phyloP scores from a whole-genome alignment of 2,888 invertebrate genomes.

The Drosophila anceps region DNA sequence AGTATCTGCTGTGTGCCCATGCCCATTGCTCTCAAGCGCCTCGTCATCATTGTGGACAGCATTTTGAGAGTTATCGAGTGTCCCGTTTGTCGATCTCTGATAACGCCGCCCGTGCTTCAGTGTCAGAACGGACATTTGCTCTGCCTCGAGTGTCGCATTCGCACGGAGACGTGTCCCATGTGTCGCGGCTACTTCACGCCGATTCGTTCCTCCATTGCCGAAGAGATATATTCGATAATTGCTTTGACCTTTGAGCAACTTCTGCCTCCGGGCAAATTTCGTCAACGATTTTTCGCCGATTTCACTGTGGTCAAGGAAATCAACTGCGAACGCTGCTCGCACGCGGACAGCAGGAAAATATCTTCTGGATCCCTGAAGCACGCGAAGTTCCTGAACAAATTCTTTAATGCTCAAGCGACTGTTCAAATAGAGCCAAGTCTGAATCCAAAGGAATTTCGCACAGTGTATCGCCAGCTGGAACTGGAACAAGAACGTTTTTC shows the following conservation, averaged over 20 bases:
- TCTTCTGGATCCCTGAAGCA: conserved; percentile 33
- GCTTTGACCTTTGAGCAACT: conserved; percentile 86
- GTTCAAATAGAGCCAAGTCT: background rate
- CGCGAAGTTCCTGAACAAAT: conserved; percentile 36
- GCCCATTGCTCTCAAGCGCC: conserved; percentile 86
- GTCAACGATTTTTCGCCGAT: conserved; percentile 86
- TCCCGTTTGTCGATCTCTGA: conserved; percentile 88
- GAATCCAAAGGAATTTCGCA: background rate
- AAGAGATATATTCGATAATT: conserved; percentile 87
- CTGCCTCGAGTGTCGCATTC: conserved; percentile 87
- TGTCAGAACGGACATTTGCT: conserved; percentile 89
- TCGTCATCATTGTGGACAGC: conserved; percentile 86
- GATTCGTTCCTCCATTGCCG: conserved; percentile 86
- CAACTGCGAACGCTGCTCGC: conserved; percentile 17
- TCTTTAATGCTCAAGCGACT: conserved; percentile 84
- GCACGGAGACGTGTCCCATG: conserved; percentile 88
- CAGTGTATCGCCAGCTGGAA: background rate
- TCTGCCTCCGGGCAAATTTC: conserved; percentile 85
- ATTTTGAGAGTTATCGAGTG: conserved; percentile 87
- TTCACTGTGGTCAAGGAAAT: conserved; percentile 55
- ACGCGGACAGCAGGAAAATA: conserved; percentile 29
- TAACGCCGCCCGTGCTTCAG: conserved; percentile 88
- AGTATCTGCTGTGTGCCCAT: conserved; percentile 87
- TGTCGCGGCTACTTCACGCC: conserved; percentile 87
- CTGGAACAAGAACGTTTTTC: background rate